These are phyloP conservation scores for Orgyia antiqua DNA, from an alignment of 2,888 invertebrate species.

Conservation along the genomic window DNA sequence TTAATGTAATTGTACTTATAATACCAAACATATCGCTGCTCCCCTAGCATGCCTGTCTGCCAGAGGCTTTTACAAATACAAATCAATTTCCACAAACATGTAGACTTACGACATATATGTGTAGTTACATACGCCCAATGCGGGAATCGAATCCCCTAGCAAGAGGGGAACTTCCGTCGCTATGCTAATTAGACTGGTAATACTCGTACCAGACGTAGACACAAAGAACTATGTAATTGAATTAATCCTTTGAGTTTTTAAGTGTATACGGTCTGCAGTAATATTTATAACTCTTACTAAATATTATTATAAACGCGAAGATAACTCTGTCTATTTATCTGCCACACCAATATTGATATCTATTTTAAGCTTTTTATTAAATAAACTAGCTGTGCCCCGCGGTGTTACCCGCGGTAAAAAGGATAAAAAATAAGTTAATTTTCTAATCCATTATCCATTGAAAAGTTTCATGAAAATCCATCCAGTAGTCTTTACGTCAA, in stretches of 20 bases:
- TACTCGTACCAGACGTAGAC: conserved; percentile 9
- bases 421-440: no score
- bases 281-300: no score
- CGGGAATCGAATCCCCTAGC: conserved; percentile 7
- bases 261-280: not conserved
- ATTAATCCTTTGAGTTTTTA: conserved; percentile 5
- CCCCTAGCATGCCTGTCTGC: conserved; percentile 9
- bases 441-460: no score
- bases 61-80: conserved; percentile 7
- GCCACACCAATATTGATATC: no score
- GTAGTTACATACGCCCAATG: conserved; percentile 3
- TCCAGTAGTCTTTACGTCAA: no score
- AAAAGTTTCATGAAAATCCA: no score
- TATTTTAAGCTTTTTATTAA: no score
- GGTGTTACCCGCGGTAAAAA: no score
- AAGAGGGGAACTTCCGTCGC: conserved; percentile 7
- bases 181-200: conserved; percentile 10
- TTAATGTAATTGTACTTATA: no score
- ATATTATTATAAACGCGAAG: no score
- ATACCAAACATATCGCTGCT: conserved; percentile 11
- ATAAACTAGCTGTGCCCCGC: no score
- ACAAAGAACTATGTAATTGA: conserved; percentile 12
- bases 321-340: no score
- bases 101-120: conserved; percentile 2
- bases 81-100: conserved; percentile 10